A percentile compares a stretch with the other conserved stretches of the same genome.
Evolutionary conservation across 2,888 invertebrate genomes (phyloP).

Genomic region (Digitonthophagus gazella): DNA sequence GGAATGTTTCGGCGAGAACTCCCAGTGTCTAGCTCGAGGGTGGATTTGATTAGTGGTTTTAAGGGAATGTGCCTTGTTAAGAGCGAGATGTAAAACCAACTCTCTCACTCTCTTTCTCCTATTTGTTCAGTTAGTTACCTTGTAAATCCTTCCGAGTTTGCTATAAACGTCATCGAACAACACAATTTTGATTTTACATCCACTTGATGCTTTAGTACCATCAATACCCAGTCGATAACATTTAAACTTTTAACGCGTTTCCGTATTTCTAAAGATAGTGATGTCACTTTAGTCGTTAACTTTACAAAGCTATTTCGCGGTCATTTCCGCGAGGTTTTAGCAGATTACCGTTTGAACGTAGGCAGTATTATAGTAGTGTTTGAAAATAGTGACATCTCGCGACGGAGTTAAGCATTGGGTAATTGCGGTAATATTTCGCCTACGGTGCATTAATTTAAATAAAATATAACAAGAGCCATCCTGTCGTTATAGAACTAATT

Average conservation of each 20-base stretch:
- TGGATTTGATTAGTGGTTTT: constrained; percentile 41
- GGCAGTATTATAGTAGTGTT: not conserved
- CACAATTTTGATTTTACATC: not conserved
- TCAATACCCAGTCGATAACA: too few relatives aligned
- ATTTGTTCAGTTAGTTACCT: not conserved
- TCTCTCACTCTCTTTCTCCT: not conserved
- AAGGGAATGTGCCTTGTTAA: not conserved
- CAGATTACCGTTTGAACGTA: not conserved
- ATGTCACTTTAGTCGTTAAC: not conserved
- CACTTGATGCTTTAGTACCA: not conserved
- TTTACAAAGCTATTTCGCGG: not conserved
- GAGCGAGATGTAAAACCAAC: not conserved
- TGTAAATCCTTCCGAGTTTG: not conserved
- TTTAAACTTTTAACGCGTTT: too few relatives aligned
- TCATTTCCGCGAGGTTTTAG: not conserved
- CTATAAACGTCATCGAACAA: not conserved
- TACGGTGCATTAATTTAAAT: constrained; percentile 51
- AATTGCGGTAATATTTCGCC: constrained; percentile 52
- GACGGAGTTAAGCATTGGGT: constrained; percentile 26
- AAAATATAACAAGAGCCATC: constrained; percentile 50
- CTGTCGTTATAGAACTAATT: constrained; percentile 46
- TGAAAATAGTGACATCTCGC: not conserved
- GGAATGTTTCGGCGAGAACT: not conserved
- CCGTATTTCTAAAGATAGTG: not conserved
- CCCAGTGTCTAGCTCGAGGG: constrained; percentile 40